These are phyloP conservation scores for Spheniscus humboldti DNA, from an alignment of 2,797 vertebrate species.

Conservation along the genomic window DNA sequence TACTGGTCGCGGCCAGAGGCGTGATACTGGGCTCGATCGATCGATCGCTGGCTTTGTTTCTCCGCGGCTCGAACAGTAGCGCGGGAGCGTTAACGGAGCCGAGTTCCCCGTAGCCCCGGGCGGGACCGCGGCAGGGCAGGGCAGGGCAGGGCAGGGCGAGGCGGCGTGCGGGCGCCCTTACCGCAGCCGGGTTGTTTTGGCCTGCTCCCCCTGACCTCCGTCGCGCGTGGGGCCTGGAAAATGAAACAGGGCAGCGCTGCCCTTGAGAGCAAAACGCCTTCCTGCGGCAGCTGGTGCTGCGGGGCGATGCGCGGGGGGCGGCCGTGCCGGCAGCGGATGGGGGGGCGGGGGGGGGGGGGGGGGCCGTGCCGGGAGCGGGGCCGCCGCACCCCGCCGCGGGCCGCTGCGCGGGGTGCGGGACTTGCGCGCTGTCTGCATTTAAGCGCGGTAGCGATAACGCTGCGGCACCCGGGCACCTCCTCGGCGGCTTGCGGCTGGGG, in stretches of 20 bases:
- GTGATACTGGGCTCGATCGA: background rate
- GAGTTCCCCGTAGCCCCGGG: background rate
- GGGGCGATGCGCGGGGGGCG: background rate
- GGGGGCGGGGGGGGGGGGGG: too few relatives aligned
- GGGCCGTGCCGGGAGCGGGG: background rate
- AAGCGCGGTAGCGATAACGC: background rate
- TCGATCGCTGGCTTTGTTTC: background rate
- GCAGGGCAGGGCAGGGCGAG: background rate
- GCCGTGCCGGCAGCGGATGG: background rate
- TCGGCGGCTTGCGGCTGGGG: background rate
- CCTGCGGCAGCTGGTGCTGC: background rate
- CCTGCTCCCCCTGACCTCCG: background rate
- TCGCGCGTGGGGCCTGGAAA: background rate
- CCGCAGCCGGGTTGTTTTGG: background rate
- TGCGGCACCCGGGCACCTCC: background rate
- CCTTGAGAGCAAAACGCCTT: background rate
- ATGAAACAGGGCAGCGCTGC: rapidly evolving
- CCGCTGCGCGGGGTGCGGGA: background rate
- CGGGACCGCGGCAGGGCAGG: background rate
- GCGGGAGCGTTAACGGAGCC: background rate
- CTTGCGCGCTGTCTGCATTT: background rate
- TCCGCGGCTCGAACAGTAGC: background rate
- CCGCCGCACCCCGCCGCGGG: background rate
- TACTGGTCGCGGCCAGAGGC: background rate
- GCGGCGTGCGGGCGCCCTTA: background rate